A percentile compares a stretch with the other conserved stretches of the same genome.
Evolutionary conservation across 2,113 vertebrate species (phyloP).

Genomic region (Corydoras sp.): DNA sequence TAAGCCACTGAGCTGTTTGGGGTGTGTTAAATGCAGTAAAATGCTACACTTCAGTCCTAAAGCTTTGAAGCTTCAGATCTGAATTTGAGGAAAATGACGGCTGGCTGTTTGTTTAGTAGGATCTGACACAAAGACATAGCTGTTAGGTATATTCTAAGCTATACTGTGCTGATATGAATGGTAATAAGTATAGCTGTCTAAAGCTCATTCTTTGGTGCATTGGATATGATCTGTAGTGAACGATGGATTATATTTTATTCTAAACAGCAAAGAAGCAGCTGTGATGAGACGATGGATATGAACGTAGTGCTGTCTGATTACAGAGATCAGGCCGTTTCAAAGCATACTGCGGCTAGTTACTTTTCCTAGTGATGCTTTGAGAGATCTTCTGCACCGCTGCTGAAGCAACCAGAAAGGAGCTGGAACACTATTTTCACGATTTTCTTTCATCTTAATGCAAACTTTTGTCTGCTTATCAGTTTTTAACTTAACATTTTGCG

Average conservation of each 20-base stretch:
- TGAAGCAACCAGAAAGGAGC: conserved; percentile 60
- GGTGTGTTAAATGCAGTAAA: too few species aligned
- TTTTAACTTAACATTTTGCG: conserved; percentile 5
- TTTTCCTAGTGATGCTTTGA: conserved; percentile 55
- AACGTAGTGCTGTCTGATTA: conserved; percentile 16
- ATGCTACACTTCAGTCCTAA: too few species aligned
- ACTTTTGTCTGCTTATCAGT: conserved; percentile 22
- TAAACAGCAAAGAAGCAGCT: conserved; percentile 3
- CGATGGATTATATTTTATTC: conserved; percentile 4
- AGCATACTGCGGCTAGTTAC: conserved; percentile 43
- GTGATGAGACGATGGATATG: conserved; percentile 14
- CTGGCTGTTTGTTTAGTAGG: neutral
- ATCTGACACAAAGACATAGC: conserved; percentile 24
- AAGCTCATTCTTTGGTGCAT: conserved; percentile 36
- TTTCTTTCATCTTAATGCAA: conserved; percentile 33
- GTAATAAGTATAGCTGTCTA: conserved; percentile 31
- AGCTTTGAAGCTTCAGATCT: neutral
- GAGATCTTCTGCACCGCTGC: conserved; percentile 55
- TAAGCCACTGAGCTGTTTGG: too few species aligned
- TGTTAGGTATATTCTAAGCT: conserved; percentile 22
- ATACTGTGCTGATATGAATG: conserved; percentile 11
- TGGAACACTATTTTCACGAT: conserved; percentile 40
- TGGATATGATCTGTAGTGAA: conserved; percentile 22
- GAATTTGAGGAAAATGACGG: neutral
- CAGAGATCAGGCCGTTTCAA: conserved; percentile 9